phyloP scores from a whole-genome alignment of 2,888 invertebrate genomes.

The Phyllotreta cruciferae region DNA sequence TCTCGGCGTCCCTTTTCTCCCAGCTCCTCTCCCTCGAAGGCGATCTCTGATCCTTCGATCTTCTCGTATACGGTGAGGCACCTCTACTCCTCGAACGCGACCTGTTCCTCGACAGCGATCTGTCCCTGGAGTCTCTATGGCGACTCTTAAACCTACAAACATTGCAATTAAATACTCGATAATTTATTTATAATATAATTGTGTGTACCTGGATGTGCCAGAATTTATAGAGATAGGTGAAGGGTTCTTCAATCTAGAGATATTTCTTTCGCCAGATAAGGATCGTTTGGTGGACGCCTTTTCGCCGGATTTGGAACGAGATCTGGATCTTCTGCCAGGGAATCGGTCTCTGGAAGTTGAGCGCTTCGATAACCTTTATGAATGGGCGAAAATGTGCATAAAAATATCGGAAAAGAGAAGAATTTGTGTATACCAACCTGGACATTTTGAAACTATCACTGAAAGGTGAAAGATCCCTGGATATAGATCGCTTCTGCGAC shows the following conservation, averaged over 20 bases:
- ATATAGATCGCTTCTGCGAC: background rate
- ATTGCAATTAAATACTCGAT: background rate
- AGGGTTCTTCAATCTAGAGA: background rate
- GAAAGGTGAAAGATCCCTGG: background rate
- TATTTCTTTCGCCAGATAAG: background rate
- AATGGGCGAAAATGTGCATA: too few relatives aligned
- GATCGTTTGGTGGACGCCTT: conserved; percentile 4
- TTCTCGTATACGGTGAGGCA: conserved; percentile 8
- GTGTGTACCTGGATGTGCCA: conserved; percentile 8
- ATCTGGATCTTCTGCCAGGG: conserved; percentile 14
- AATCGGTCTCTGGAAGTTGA: conserved; percentile 12
- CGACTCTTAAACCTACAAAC: background rate
- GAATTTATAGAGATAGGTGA: conserved; percentile 13
- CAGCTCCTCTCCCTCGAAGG: conserved; percentile 40
- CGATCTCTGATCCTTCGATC: conserved; percentile 24
- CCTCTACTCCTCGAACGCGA: conserved; percentile 13
- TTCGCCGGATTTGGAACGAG: conserved; percentile 18
- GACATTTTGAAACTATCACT: too few relatives aligned
- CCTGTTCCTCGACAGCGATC: conserved; percentile 14
- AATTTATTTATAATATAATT: too few relatives aligned
- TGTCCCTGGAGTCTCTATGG: conserved; percentile 8
- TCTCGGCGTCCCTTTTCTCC: conserved; percentile 36
- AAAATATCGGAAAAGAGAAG: background rate
- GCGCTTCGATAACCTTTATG: background rate
- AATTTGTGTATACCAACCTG: background rate